Evolutionary conservation across 2,797 vertebrate genomes (phyloP).

Genomic region (Heliangelus exortis): DNA sequence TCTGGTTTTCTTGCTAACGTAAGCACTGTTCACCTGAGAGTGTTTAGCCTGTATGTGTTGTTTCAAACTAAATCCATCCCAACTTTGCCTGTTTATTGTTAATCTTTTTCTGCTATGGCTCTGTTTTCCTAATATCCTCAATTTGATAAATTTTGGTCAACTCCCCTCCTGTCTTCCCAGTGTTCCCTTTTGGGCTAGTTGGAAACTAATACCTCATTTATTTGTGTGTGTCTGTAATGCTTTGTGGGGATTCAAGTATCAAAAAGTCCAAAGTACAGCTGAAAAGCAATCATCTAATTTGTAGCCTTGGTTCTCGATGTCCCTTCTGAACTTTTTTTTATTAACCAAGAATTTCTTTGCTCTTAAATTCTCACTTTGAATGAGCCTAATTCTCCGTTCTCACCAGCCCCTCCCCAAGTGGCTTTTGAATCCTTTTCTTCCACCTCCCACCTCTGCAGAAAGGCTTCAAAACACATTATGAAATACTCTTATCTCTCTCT

Average conservation of each 20-base stretch:
- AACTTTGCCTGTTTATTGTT: not conserved
- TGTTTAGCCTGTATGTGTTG: not conserved
- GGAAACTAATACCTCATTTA: not conserved
- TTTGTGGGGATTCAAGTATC: not conserved
- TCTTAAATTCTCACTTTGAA: not conserved
- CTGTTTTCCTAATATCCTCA: not conserved
- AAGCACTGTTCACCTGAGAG: not conserved
- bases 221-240: not conserved
- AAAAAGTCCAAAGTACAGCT: not conserved
- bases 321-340: not conserved
- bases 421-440: not conserved
- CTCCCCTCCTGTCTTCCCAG: not conserved
- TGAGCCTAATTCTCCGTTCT: not conserved
- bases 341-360: not conserved
- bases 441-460: not conserved
- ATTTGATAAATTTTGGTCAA: not conserved
- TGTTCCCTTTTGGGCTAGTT: not conserved
- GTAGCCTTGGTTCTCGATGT: not conserved
- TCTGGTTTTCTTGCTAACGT: not conserved
- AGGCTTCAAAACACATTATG: constrained; percentile 10
- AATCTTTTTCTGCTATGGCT: not conserved
- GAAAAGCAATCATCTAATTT: not conserved
- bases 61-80: not conserved
- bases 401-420: not conserved
- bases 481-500: constrained; percentile 4